Conservation (phyloP, 2,888 invertebrate species). For the Hyposoter dolosus region DNA sequence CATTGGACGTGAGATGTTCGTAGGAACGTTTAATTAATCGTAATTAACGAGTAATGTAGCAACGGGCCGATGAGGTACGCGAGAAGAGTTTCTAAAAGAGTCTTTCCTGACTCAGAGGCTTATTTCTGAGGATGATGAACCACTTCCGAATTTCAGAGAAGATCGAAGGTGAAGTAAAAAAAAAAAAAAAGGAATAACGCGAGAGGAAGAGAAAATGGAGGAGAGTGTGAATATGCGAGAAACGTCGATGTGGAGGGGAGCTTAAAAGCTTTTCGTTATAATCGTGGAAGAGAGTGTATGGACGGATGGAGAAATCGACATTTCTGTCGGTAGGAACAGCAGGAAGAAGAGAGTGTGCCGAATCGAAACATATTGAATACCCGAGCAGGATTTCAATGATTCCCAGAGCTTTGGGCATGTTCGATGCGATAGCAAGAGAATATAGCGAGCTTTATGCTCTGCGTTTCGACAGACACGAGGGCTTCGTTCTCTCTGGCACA, state of each 20-base stretch:
- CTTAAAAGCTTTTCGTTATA: constrained; percentile 11
- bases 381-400: constrained; percentile 29
- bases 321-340: background rate
- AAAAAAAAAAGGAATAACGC: background rate
- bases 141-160: background rate
- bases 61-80: background rate
- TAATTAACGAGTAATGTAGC: constrained; percentile 27
- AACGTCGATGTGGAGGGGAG: background rate
- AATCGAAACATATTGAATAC: constrained; percentile 30
- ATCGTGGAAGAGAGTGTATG: background rate
- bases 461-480: constrained; percentile 41
- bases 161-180: constrained; percentile 3
- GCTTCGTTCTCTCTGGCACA: constrained; percentile 37
- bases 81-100: background rate
- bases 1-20: constrained; percentile 48
- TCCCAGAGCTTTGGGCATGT: constrained; percentile 28
- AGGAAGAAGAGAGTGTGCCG: constrained; percentile 4
- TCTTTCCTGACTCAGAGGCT: background rate
- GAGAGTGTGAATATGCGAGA: background rate
- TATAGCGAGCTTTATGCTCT: constrained; percentile 7
- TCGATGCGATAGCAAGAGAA: constrained; percentile 21
- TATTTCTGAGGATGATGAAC: background rate
- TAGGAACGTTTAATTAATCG: constrained; percentile 20
- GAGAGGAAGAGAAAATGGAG: too few relatives aligned
- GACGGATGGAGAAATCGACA: constrained; percentile 32